A percentile compares a stretch with the other conserved stretches of the same genome.
Conservation (phyloP, 1,140 invertebrate species). For the Caenorhabditis latens region DNA sequence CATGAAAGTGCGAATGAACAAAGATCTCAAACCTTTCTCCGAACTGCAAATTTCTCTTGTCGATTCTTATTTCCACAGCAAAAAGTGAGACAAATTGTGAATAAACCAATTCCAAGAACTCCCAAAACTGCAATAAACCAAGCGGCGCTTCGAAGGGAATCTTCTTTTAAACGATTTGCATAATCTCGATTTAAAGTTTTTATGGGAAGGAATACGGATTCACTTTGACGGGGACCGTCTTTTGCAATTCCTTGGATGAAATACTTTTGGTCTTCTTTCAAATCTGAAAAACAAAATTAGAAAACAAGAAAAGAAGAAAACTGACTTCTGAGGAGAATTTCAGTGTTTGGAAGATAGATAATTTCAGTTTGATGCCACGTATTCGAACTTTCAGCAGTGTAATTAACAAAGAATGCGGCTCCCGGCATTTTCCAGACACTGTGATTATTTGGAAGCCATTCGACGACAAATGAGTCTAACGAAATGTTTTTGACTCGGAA, state of each 20-base stretch:
- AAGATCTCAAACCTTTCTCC: constrained; percentile 51
- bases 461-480: constrained; percentile 66
- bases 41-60: constrained; percentile 44
- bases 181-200: constrained; percentile 67
- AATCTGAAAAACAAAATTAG: constrained; percentile 64
- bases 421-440: constrained; percentile 72
- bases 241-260: constrained; percentile 71
- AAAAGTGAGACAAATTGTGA: constrained; percentile 68
- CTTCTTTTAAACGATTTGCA: constrained; percentile 65
- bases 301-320: neutral
- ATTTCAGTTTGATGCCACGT: constrained; percentile 10
- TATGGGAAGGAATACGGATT: constrained; percentile 64
- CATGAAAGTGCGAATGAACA: neutral
- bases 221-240: constrained; percentile 67
- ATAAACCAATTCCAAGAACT: constrained; percentile 69
- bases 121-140: constrained; percentile 75
- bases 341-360: constrained; percentile 69
- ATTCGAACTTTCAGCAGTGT: constrained; percentile 67
- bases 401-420: constrained; percentile 74
- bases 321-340: constrained; percentile 4
- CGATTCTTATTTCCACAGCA: constrained; percentile 66
- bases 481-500: constrained; percentile 68
- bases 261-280: constrained; percentile 71
- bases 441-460: constrained; percentile 72
- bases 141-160: constrained; percentile 73